Conservation (phyloP, 2,113 vertebrate genomes). For the Pterocles burchelli region DNA sequence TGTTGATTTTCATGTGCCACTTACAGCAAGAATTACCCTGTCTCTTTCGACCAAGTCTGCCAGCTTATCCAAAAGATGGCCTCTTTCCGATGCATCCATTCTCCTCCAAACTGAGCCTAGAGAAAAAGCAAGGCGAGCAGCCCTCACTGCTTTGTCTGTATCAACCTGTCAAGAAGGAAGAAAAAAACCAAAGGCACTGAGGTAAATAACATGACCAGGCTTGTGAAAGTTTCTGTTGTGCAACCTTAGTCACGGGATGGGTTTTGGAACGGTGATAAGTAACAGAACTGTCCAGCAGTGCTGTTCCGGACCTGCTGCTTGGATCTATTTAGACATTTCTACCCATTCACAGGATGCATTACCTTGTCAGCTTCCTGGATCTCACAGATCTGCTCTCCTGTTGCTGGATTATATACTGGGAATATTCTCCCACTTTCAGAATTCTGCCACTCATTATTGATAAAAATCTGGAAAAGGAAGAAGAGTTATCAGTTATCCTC, state of each 20-base stretch:
- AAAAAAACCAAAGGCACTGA: neutral
- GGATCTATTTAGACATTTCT: neutral
- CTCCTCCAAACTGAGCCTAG: constrained; percentile 92
- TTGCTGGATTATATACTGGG: constrained; percentile 89
- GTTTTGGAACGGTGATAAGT: neutral
- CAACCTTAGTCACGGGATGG: neutral
- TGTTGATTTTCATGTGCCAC: constrained; percentile 34
- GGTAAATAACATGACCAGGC: neutral
- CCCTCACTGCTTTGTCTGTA: constrained; percentile 92
- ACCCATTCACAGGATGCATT: neutral
- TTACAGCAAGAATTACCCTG: constrained; percentile 90
- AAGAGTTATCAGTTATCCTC: neutral
- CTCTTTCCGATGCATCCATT: constrained; percentile 96
- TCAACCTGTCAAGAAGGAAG: constrained; percentile 80
- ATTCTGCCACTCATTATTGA: constrained; percentile 98
- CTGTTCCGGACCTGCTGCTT: neutral
- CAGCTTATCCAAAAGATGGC: constrained; percentile 89
- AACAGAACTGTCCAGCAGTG: neutral
- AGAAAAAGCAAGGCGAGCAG: constrained; percentile 91
- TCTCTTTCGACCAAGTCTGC: constrained; percentile 96
- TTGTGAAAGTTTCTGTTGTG: neutral
- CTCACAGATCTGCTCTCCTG: constrained; percentile 94
- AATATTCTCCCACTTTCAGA: constrained; percentile 92
- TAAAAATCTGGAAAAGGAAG: constrained; percentile 86
- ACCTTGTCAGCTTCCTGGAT: constrained; percentile 99